Conservation (phyloP, 2,888 invertebrate genomes). For the Ennomos quercinarius region DNA sequence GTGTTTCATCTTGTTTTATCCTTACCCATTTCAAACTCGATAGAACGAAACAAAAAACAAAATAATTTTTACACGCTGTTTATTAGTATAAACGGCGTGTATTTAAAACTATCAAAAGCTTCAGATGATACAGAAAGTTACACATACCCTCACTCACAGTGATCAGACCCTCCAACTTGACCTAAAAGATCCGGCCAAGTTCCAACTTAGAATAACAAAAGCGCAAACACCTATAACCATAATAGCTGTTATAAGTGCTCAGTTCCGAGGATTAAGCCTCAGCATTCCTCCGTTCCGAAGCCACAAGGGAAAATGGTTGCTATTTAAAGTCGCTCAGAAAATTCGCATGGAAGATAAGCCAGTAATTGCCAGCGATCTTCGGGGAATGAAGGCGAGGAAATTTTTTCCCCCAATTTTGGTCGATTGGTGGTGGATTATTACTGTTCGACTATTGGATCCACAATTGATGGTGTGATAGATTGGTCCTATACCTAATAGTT, state of each 20-base stretch:
- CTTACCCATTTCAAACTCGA: no score
- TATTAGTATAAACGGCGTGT: no score
- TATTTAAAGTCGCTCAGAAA: slow-evolving; percentile 77
- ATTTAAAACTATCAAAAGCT: no score
- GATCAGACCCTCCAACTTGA: slow-evolving; percentile 27
- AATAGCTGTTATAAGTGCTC: slow-evolving; percentile 59
- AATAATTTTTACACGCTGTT: no score
- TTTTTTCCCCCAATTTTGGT: slow-evolving; percentile 56
- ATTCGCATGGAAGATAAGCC: slow-evolving; percentile 74
- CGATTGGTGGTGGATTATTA: slow-evolving; percentile 51
- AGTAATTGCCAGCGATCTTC: slow-evolving; percentile 72
- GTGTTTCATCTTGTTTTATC: no score
- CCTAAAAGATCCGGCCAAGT: slow-evolving; percentile 29
- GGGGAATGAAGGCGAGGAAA: slow-evolving; percentile 54
- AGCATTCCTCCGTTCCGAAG: slow-evolving; percentile 58
- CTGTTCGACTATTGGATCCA: slow-evolving; percentile 42
- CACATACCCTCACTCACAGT: slow-evolving; percentile 7
- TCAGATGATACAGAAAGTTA: not conserved
- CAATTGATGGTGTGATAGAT: slow-evolving; percentile 24
- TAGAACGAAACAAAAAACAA: no score
- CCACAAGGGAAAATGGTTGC: slow-evolving; percentile 71
- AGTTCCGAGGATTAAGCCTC: slow-evolving; percentile 59
- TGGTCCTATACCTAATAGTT: not conserved
- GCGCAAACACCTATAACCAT: slow-evolving; percentile 52
- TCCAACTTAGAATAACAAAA: slow-evolving; percentile 49